Evolutionary conservation across 2,888 invertebrate species (phyloP), one percentile per base, ranked within the genome.

Genomic region (Suillia variegata): DNA sequence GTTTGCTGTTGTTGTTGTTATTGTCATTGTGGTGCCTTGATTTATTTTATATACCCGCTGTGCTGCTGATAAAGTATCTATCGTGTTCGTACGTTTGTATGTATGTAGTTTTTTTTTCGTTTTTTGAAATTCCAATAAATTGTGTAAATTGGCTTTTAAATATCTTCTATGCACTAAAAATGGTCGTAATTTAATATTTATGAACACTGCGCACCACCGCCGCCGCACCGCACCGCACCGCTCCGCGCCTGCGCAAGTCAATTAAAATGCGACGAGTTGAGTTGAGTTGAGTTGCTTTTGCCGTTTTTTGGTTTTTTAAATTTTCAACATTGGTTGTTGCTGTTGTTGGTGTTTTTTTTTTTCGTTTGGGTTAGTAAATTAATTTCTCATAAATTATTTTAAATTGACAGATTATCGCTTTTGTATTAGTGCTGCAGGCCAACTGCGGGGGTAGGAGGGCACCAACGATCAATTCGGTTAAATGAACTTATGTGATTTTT

Each of bases 391-490:
- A 59, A 59, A 59, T 59, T 59, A 59, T 51, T 51, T 59, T 59
- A 54, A 54, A 59, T 59, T 59, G 59, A 59, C 59, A 59, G 59
- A 54, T 59, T 59, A 59, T 59, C 45, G 59, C 31, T 59, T 59
- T 59, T 54, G 26, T 54, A 54, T 59, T 59, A 54, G 49, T 50
- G 26, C 18, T 10, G 38, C n/a, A n/a, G 31, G 31, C 6, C n/a
- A n/a, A n/a, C n/a, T n/a, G n/a, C n/a, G n/a, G n/a, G n/a, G n/a
- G n/a, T n/a, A n/a, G n/a, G n/a, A n/a, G n/a, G n/a, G n/a, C n/a
- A n/a, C n/a, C n/a, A n/a, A n/a, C n/a, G n/a, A n/a, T n/a, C n/a
- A n/a, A n/a, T n/a, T n/a, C n/a, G n/a, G n/a, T n/a, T n/a, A n/a
- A n/a, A n/a, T n/a, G n/a, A n/a, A n/a, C n/a, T n/a, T n/a, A n/a